Conservation (phyloP, 2,797 vertebrate species). For the Acipenser ruthenus region DNA sequence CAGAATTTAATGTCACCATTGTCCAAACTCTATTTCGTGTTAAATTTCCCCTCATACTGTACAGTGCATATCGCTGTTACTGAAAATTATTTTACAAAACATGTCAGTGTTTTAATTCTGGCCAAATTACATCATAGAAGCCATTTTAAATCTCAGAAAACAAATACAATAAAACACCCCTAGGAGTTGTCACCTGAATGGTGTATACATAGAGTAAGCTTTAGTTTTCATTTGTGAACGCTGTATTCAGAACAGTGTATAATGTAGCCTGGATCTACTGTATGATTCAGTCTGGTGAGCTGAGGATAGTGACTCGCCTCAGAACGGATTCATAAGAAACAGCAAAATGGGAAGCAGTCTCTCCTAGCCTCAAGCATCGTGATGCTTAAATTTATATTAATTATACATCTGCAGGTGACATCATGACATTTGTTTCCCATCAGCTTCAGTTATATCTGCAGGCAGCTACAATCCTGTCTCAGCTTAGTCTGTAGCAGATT, state of each 20-base stretch:
- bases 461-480: background rate
- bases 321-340: background rate
- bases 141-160: no score
- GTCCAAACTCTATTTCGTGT: no score
- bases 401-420: background rate
- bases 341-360: background rate
- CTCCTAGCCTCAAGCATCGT: background rate
- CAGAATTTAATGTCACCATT: no score
- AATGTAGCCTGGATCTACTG: background rate
- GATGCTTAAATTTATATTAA: constrained; percentile 4
- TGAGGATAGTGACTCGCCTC: background rate
- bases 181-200: no score
- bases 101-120: no score
- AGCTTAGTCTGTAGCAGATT: background rate
- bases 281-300: background rate
- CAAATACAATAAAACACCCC: no score
- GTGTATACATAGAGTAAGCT: no score
- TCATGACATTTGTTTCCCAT: background rate
- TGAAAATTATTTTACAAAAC: no score
- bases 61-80: no score
- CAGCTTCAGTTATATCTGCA: background rate
- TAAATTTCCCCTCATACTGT: no score
- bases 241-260: background rate
- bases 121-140: no score
- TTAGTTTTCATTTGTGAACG: no score